These are phyloP conservation scores for Apis florea DNA, from an alignment of 1,140 invertebrate genomes.

Conservation along the genomic window DNA sequence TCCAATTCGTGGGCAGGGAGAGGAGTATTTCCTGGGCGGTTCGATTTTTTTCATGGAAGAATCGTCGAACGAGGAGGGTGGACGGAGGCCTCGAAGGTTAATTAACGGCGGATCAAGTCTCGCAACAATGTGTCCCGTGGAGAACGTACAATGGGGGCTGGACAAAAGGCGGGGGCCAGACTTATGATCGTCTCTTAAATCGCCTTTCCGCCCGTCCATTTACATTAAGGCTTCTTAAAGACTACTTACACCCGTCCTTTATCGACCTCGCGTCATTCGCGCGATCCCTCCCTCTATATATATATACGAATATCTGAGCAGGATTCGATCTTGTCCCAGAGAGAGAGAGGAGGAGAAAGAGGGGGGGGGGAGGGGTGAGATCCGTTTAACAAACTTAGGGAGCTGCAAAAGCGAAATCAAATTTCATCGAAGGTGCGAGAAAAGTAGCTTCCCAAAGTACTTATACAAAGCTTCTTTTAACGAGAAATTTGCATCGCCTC, in stretches of 20 bases:
- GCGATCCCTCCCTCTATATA: neutral
- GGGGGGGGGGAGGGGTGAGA: neutral
- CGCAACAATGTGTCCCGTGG: slow-evolving; percentile 25
- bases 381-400: slow-evolving; percentile 24
- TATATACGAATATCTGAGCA: slow-evolving; percentile 10
- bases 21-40: neutral
- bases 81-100: slow-evolving; percentile 43
- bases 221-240: slow-evolving; percentile 44
- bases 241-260: slow-evolving; percentile 33
- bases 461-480: slow-evolving; percentile 53
- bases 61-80: too few species aligned
- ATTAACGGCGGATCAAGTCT: slow-evolving; percentile 41
- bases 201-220: slow-evolving; percentile 22
- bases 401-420: slow-evolving; percentile 42
- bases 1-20: neutral
- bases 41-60: too few species aligned
- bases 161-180: slow-evolving; percentile 17
- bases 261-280: slow-evolving; percentile 21
- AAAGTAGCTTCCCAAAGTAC: slow-evolving; percentile 45
- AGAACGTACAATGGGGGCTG: neutral
- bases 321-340: slow-evolving; percentile 17
- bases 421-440: slow-evolving; percentile 30
- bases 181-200: slow-evolving; percentile 35
- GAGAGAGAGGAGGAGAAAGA: neutral
- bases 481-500: slow-evolving; percentile 45